Base-by-base conservation (phyloP, 92 coral and sea anemone species). In the Heteractis magnifica region DNA sequence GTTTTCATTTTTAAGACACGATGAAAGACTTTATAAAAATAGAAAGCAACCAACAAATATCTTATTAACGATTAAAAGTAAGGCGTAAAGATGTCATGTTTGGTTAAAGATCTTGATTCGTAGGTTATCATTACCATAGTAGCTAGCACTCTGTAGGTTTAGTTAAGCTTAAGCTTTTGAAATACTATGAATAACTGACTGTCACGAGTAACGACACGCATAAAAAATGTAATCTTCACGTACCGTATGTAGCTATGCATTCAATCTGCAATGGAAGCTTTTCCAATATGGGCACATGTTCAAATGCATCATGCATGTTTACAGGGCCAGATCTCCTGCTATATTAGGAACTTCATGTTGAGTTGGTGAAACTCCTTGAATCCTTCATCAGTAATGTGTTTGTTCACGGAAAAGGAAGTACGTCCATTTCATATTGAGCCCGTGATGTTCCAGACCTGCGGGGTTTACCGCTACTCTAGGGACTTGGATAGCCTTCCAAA, bases 251-350 rank as follows among this genome's bases (percentile, higher is more conserved):
- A 5, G 99, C 98, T 53, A 97, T 94, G 91, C 98, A 97, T 87
- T 97, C 99, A 83, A 97, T 97, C 82, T 90, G 92, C 80, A 97
- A 79, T 1, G 99, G 99, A 26, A 97, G 86, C 71, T 93, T 92
- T 86, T 97, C 98, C 90, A 97, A 80, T 86, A 97, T 91, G 44
- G 97, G 90, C 75, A 98, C 99, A 92, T 97, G 93, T 79, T 97
- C 99, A 88, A 97, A 97, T 64, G 99, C 99, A 97, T 97, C 99
- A 87, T 97, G 99, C 99, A 97, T 97, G 87, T 81, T 92, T 92
- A 85, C 58, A 73, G 65, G 53, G 51, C 77, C 85, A 80, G 65
- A 53, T 26, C 51, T 55, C 48, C 73, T 79, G 74, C 71, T 18
- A 34, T 73, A 78, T 16, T 49, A 53, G 19, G 49, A 20, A 18